These are phyloP conservation scores for Empis stercorea DNA, from an alignment of 2,888 invertebrate genomes.

Conservation along the genomic window DNA sequence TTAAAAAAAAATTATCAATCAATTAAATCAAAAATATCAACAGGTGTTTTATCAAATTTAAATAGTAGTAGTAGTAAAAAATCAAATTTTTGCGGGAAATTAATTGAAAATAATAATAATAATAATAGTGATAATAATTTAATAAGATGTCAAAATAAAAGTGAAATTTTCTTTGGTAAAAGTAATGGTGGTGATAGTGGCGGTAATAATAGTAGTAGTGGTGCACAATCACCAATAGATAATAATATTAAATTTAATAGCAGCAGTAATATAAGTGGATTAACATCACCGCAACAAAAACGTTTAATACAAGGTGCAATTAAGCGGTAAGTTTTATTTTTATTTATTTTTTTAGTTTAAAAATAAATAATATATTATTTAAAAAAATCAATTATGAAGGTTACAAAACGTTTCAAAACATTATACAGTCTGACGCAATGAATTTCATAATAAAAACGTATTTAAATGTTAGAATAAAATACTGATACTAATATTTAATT, in stretches of 20 bases:
- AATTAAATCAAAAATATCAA: constrained; percentile 72
- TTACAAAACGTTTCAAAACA: too few relatives aligned
- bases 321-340: constrained; percentile 27
- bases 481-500: too few relatives aligned
- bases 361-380: neutral
- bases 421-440: too few relatives aligned
- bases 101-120: constrained; percentile 14
- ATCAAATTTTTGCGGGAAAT: constrained; percentile 9
- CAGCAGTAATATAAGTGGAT: constrained; percentile 14
- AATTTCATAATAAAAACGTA: too few relatives aligned
- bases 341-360: neutral
- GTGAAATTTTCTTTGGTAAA: neutral
- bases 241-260: neutral
- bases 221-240: neutral
- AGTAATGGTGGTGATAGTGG: too few relatives aligned
- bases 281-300: constrained; percentile 19
- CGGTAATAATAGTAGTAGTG: too few relatives aligned
- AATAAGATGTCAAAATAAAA: constrained; percentile 15
- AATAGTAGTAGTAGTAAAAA: constrained; percentile 2
- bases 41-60: constrained; percentile 38
- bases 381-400: too few relatives aligned
- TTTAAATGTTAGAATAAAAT: too few relatives aligned
- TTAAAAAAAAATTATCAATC: constrained; percentile 62
- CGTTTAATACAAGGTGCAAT: constrained; percentile 18
- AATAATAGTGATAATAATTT: neutral